phyloP scores from a whole-genome alignment of 2,888 invertebrate genomes.

The Netelia melanura region DNA sequence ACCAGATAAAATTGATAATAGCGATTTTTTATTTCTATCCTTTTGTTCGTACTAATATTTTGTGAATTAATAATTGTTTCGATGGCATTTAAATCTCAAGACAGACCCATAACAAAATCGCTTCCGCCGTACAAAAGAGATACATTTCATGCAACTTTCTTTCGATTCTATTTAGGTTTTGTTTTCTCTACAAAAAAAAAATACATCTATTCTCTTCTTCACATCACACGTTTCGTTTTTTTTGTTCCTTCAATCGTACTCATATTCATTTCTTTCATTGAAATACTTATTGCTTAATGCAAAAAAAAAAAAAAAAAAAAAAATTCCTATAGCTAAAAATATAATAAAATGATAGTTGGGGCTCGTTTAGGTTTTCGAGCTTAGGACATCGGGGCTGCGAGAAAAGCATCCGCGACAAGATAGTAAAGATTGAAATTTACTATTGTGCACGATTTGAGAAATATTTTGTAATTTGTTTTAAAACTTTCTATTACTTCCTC shows the following conservation, averaged over 20 bases:
- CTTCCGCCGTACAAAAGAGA: slow-evolving; percentile 23
- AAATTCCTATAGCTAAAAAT: slow-evolving; percentile 31
- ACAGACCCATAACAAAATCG: slow-evolving; percentile 14
- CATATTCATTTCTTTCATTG: slow-evolving; percentile 24
- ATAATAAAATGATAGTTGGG: slow-evolving; percentile 41
- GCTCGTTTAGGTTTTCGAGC: slow-evolving; percentile 36
- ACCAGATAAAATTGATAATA: too few species aligned
- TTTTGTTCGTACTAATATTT: background rate
- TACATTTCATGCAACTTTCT: slow-evolving; percentile 36
- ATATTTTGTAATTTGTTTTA: slow-evolving; percentile 1
- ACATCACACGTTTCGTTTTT: slow-evolving; percentile 1
- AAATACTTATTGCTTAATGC: slow-evolving; percentile 13
- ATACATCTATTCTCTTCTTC: slow-evolving; percentile 30
- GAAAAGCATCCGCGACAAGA: slow-evolving; percentile 21
- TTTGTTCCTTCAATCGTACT: slow-evolving; percentile 18
- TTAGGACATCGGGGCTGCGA: slow-evolving; percentile 30
- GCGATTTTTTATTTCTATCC: too few species aligned
- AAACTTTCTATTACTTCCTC: background rate
- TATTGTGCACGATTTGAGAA: background rate
- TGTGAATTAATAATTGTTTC: background rate
- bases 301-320: slow-evolving; percentile 6
- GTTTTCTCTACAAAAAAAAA: slow-evolving; percentile 9
- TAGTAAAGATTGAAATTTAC: slow-evolving; percentile 1
- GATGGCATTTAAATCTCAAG: slow-evolving; percentile 19
- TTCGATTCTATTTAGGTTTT: slow-evolving; percentile 35